Evolutionary conservation across 2,797 vertebrate species (phyloP), one percentile per base, ranked within the genome.

Genomic region (Melanogrammus aeglefinus): DNA sequence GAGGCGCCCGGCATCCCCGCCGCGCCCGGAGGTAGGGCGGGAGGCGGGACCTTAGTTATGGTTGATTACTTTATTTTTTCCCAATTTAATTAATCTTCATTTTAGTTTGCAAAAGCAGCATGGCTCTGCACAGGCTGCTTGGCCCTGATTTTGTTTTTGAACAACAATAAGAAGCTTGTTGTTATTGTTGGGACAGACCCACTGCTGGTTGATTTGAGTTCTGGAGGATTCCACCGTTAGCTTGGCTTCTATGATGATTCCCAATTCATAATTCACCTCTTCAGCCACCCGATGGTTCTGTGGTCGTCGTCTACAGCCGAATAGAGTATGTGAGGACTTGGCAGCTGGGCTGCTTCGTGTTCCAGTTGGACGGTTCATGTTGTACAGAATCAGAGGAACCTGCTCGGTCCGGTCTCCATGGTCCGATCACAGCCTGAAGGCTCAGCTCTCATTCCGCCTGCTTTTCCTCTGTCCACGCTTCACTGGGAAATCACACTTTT

Each of bases 1-100:
- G 96, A 98, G 92, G 94, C 97, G 83, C 95, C 98, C 93, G 97
- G 96, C 92, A 93, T 98, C 92, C 97, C 97, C 91, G 92, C 96
- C 86, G 93, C 93, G 77, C 96, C 96, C 96, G 96, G 97, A 97
- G 96, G 97, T 97, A 97, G 92, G 95, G 91, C 86, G 88, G 87
- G 82, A 21, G 33, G 72, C 14, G 12, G 4, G 24, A 14, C 78
- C 83, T 12, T 51, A 75, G 10, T 35, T 63, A 9, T 9, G 24
- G 21, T 63, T 57, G 21, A 44, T 16, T 16, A 13, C 41, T 13
- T 44, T 16, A 13, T 44, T 44, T 69, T 27, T 27, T 33, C 31
- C 31, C 31, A 33, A 33, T 33, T 33, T 33, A 33, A 33, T 33
- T 33, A 33, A 33, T 33, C 29, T 27, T 12, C 0, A 3, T 69